phyloP scores from a whole-genome alignment of 2,797 vertebrate genomes.

The Sebastes iracundus region DNA sequence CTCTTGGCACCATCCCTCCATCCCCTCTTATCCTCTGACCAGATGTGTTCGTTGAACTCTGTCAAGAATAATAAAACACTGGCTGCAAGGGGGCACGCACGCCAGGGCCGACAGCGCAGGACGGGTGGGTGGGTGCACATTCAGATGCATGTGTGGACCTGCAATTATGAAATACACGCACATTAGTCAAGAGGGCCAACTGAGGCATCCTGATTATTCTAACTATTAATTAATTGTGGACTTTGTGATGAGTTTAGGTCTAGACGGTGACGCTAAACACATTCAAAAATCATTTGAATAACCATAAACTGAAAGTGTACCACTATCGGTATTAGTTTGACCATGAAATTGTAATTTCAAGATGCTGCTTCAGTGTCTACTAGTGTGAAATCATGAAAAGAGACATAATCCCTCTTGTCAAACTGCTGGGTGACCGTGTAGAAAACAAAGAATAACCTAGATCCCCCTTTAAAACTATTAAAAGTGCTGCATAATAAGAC shows the following conservation, averaged over 20 bases:
- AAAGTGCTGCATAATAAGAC: not conserved
- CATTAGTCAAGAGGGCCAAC: not conserved
- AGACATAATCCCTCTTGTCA: not conserved
- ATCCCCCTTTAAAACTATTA: not conserved
- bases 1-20: constrained; percentile 72
- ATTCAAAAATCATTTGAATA: not conserved
- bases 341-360: not conserved
- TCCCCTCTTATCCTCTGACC: constrained; percentile 77
- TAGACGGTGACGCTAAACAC: not conserved
- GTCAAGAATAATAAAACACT: constrained; percentile 89
- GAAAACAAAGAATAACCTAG: not conserved
- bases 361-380: not conserved
- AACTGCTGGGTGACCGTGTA: not conserved
- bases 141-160: not conserved
- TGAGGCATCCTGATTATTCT: not conserved
- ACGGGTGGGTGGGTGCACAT: not conserved
- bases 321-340: not conserved
- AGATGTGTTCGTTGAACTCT: constrained; percentile 90
- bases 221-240: not conserved
- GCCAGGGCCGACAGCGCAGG: constrained; percentile 36
- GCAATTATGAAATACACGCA: constrained; percentile 20
- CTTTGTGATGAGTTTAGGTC: not conserved
- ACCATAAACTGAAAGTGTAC: not conserved
- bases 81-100: constrained; percentile 43
- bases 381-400: not conserved